Evolutionary conservation across 2,888 invertebrate species (phyloP), one percentile per base, ranked within the genome.

Genomic region (Operophtera brumata): DNA sequence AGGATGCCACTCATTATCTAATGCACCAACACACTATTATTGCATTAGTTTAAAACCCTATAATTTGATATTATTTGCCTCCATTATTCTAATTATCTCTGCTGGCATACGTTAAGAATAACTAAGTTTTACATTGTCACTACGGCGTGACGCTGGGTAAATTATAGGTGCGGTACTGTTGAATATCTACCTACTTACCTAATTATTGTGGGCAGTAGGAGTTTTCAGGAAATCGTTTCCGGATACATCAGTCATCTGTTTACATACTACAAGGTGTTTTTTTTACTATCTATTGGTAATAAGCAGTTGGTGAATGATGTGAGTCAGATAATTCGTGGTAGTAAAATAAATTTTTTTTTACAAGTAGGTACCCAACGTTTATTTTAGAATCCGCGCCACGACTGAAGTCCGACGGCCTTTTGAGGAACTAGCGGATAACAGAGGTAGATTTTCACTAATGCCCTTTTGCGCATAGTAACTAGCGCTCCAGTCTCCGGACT

Each of bases 71-170:
- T 87, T 88, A 90, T 89, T 86, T 70, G 75, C 82, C 67, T 75
- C 84, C 67, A 89, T 89, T 89, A 89, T 89, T 84, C 82, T 83
- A 85, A 89, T 89, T 87, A 89, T 82, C 75, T 85, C 73, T 69
- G 79, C 78, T 85, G 80, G 83, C 84, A 80, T 78, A 77, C 66
- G 71, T 75, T 80, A 80, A 80, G 80, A 82, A 80, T 78, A 81
- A 78, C 77, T 71, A 75, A 80, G 78, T 73, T 84, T 81, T 79
- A 87, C 83, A 86, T 82, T 87, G 88, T 86, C 87, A 84, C 79
- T 64, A 69, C 61, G 48, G 57, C 42, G 65, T 86, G 81, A 82
- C 77, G 75, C 64, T 65, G 67, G 51, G 70, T 60, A 86, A 89
- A 89, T 90, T 88, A 87, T 80, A 87, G 82, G 84, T 85, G 80